A percentile compares a stretch with the other conserved stretches of the same genome.
phyloP scores from a whole-genome alignment of 2,113 vertebrate genomes.

The Rynchops niger region DNA sequence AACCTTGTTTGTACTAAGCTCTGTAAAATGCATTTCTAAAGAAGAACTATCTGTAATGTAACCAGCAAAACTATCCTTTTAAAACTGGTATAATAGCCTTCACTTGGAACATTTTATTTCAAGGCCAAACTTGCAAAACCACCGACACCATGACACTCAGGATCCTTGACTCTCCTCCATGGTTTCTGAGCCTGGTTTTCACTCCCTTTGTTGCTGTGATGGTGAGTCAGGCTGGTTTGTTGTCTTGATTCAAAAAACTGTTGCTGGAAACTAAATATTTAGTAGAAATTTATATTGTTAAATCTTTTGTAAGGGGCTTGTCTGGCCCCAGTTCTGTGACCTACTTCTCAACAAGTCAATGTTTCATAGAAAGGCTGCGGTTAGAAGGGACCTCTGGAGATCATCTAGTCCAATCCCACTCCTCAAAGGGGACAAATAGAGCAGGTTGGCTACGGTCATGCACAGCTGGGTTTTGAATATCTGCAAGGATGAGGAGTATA shows the following conservation, averaged over 20 bases:
- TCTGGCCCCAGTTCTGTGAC: background rate
- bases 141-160: background rate
- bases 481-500: background rate
- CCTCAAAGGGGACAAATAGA: background rate
- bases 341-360: background rate
- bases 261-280: background rate
- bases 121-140: background rate
- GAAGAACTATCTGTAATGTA: background rate
- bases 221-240: background rate
- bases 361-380: background rate
- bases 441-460: background rate
- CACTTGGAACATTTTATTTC: background rate
- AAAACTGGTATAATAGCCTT: background rate
- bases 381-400: background rate
- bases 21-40: background rate
- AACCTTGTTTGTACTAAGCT: background rate
- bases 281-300: background rate
- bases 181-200: background rate
- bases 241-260: background rate
- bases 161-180: background rate
- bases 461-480: background rate
- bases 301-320: accelerated
- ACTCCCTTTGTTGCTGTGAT: background rate
- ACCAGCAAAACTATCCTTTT: background rate
- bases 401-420: accelerated